Evolutionary conservation across 2,113 vertebrate genomes (phyloP).

Genomic region (Calyptomena viridis): DNA sequence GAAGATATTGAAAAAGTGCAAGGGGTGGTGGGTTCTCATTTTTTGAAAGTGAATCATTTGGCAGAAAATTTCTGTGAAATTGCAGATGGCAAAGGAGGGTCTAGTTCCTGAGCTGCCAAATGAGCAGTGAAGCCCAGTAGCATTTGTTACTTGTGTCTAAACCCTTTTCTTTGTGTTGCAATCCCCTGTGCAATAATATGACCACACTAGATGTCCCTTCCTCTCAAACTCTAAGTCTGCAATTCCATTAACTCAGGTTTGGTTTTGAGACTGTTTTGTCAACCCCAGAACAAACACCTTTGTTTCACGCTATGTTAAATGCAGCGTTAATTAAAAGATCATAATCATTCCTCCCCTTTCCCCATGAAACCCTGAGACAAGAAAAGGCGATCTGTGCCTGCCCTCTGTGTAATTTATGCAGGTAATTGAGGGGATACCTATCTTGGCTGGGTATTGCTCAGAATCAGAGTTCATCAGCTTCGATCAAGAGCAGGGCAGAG

Average conservation of each 20-base stretch:
- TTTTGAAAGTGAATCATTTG: not conserved
- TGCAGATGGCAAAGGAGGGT: not conserved
- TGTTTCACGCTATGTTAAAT: conserved; percentile 45
- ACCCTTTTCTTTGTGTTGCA: not conserved
- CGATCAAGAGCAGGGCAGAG: not conserved
- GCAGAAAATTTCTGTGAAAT: not conserved
- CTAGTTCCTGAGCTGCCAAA: not conserved
- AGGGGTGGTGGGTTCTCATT: not conserved
- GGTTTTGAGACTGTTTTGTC: not conserved
- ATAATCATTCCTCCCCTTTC: conserved; percentile 62
- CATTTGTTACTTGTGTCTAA: not conserved
- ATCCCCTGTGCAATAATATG: not conserved
- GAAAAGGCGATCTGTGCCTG: not conserved
- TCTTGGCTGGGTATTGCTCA: not conserved
- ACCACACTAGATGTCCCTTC: not conserved
- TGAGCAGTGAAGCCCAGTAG: not conserved
- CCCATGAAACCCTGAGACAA: conserved; percentile 25
- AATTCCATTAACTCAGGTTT: not conserved
- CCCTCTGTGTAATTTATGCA: not conserved
- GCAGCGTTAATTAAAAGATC: conserved; percentile 75
- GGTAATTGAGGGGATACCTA: not conserved
- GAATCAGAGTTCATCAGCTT: not conserved
- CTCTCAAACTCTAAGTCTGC: not conserved
- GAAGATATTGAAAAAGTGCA: not conserved
- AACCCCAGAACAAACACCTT: conserved; percentile 38